Base-by-base conservation (phyloP, 2,888 invertebrate genomes). In the Odontocolon sp. region DNA sequence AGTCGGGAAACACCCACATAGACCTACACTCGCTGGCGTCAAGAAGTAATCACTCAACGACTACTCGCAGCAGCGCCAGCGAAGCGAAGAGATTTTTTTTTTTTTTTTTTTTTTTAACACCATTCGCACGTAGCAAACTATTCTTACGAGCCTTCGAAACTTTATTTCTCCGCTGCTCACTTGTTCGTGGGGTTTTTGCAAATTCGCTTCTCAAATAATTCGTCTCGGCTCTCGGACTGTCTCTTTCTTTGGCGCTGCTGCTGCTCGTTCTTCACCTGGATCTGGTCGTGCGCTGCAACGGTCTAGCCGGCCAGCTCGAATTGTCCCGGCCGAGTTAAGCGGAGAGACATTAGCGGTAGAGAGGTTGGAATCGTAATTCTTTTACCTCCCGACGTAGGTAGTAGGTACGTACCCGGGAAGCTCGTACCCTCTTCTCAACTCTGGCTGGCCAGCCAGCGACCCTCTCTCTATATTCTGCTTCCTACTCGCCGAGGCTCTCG, bases 281-380 rank as follows among this genome's bases (percentile, higher is more conserved):
- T 45, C 18, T 57, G 67, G n/a, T 45, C 33, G 45, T 23, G 56
- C 26, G 45, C 52, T 33, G 33, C 70, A 23, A 28, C 31, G 61
- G 28, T 42, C 45, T 28, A 36, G 38, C 31, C 33, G 40, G 26
- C 28, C 50, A 26, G 31, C 63, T 45, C 56, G 54, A 71, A 71
- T 71, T 71, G 63, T 71, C 63, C 56, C 54, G 45, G 50, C n/a
- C 52, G 56, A 69, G 59, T 70, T 64, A 57, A 64, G 56, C 56
- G 47, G 16, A 59, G 42, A 47, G 75, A 59, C 52, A 70, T 66
- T 70, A 70, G 70, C 47, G 47, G 76, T 42, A 16, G 59, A 68
- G 45, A 36, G 18, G 56, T 59, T 33, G 61, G 45, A 68, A 77
- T 63, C 67, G 61, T 67, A 72, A 77, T 77, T 77, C 63, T 63